phyloP scores from a whole-genome alignment of 2,888 invertebrate species.

The Parasteatoda lunata region DNA sequence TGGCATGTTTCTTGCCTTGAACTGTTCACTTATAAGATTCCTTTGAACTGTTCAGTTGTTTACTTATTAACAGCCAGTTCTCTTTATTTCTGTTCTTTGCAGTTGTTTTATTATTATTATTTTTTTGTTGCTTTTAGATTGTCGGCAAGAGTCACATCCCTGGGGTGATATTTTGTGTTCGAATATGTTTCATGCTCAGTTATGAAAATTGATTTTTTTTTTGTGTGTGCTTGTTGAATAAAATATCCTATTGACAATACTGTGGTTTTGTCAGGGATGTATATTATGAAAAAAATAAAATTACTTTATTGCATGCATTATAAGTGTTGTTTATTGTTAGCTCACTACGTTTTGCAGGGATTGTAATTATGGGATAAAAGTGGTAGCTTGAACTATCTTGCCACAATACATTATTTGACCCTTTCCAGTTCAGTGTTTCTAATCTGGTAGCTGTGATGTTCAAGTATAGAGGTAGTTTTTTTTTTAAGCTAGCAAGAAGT shows the following conservation, averaged over 20 bases:
- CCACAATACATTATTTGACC: too few relatives aligned
- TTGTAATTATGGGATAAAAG: too few relatives aligned
- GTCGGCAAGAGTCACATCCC: neutral
- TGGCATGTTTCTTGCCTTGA: neutral
- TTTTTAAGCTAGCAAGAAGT: too few relatives aligned
- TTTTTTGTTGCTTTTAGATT: slow-evolving; percentile 1
- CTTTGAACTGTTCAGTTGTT: neutral
- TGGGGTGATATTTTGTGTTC: slow-evolving; percentile 28
- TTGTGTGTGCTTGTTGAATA: slow-evolving; percentile 37
- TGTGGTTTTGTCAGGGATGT: slow-evolving; percentile 53
- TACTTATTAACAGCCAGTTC: neutral
- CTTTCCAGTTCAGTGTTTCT: too few relatives aligned
- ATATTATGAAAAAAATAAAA: slow-evolving; percentile 61
- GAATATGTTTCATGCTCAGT: slow-evolving; percentile 28
- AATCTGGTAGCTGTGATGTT: too few relatives aligned
- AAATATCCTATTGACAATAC: slow-evolving; percentile 45
- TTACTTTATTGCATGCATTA: slow-evolving; percentile 61
- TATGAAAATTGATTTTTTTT: slow-evolving; percentile 35
- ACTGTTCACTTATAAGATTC: neutral
- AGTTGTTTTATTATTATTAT: neutral
- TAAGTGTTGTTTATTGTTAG: too few relatives aligned
- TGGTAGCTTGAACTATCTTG: too few relatives aligned
- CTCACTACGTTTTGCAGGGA: too few relatives aligned
- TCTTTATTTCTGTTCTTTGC: neutral
- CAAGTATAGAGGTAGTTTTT: too few relatives aligned